phyloP scores from a whole-genome alignment of 2,888 invertebrate species.

The Himalopsyche tibetana region DNA sequence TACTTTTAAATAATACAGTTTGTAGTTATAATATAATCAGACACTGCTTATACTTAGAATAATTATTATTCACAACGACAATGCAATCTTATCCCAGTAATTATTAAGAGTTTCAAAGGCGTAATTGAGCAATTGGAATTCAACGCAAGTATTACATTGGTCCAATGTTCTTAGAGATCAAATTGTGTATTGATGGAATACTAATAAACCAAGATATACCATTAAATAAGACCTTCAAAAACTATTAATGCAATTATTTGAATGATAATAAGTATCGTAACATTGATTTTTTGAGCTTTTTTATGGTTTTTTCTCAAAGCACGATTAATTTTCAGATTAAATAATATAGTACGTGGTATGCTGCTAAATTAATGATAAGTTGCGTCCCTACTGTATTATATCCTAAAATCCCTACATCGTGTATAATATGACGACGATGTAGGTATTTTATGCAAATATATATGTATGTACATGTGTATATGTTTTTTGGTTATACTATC shows the following conservation, averaged over 20 bases:
- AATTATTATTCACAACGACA: background rate
- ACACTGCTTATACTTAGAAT: too few relatives aligned
- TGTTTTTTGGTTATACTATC: background rate
- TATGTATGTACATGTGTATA: background rate
- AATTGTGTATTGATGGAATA: too few relatives aligned
- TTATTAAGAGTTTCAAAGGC: slow-evolving; percentile 56
- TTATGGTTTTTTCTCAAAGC: too few relatives aligned
- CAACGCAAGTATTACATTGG: slow-evolving; percentile 56
- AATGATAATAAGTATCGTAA: too few relatives aligned
- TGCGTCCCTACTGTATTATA: slow-evolving; percentile 1
- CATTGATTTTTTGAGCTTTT: too few relatives aligned
- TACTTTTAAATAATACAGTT: too few relatives aligned
- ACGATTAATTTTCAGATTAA: too few relatives aligned
- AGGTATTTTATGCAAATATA: too few relatives aligned
- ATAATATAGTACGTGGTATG: slow-evolving; percentile 2
- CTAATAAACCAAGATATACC: too few relatives aligned
- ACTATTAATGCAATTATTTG: too few relatives aligned
- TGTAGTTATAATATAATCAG: too few relatives aligned
- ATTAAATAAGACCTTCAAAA: too few relatives aligned
- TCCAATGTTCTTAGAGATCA: slow-evolving; percentile 48
- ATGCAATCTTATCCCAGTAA: slow-evolving; percentile 54
- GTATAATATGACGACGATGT: background rate
- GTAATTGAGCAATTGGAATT: slow-evolving; percentile 57
- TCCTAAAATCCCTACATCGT: slow-evolving; percentile 8
- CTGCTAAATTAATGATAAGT: slow-evolving; percentile 15